A percentile compares a stretch with the other conserved stretches of the same genome.
Evolutionary conservation across 2,113 vertebrate species (phyloP).

Genomic region (Solea solea): DNA sequence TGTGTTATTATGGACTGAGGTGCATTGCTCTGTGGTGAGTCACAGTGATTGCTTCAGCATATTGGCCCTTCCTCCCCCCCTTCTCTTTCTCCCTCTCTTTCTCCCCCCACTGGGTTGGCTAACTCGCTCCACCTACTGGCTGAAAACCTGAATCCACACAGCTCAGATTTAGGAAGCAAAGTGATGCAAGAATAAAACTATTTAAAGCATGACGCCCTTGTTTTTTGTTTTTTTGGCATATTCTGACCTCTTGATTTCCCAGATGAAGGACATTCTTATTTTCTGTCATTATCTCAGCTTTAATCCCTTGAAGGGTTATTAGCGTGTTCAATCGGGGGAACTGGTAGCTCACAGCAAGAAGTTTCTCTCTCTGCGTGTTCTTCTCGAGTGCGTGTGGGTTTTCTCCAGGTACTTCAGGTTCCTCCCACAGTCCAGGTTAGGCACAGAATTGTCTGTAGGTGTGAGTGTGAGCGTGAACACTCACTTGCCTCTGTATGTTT

Average conservation of each 20-base stretch:
- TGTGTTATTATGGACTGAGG: slow-evolving; percentile 59
- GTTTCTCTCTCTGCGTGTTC: too few relatives aligned
- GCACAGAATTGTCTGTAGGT: too few relatives aligned
- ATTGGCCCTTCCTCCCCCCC: slow-evolving; percentile 9
- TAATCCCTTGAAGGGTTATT: neutral
- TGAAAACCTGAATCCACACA: slow-evolving; percentile 10
- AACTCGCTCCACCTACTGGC: slow-evolving; percentile 71
- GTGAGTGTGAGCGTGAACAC: too few relatives aligned
- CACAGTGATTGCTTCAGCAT: slow-evolving; percentile 63
- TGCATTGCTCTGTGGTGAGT: slow-evolving; percentile 73
- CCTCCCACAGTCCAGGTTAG: too few relatives aligned
- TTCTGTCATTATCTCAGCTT: slow-evolving; percentile 1
- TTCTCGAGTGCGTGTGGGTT: too few relatives aligned
- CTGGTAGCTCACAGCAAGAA: too few relatives aligned
- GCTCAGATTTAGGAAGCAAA: neutral
- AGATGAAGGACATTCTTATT: neutral
- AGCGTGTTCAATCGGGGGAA: neutral
- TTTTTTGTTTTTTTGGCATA: neutral
- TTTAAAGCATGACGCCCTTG: too few relatives aligned
- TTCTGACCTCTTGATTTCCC: neutral
- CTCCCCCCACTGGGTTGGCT: slow-evolving; percentile 43
- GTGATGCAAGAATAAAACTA: too few relatives aligned
- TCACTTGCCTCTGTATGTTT: too few relatives aligned
- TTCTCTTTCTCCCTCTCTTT: neutral
- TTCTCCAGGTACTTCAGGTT: too few relatives aligned